These are phyloP conservation scores for Pangasius sanitwongsei DNA, from an alignment of 2,797 vertebrate genomes.

Conservation along the genomic window DNA sequence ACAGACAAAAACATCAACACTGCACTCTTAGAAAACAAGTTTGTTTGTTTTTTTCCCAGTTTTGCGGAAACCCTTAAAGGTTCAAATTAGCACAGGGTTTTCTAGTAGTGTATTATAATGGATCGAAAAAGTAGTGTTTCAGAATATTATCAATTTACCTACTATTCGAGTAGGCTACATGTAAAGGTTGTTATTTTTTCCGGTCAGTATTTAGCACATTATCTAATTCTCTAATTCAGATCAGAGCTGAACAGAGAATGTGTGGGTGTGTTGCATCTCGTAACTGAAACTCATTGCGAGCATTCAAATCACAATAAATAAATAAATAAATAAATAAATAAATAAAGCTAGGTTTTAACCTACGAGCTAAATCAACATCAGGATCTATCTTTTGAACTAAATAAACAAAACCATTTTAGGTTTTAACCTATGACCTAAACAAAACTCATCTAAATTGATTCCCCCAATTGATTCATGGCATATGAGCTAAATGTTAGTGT, in stretches of 20 bases:
- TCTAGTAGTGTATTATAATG: not conserved
- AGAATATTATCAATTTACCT: not conserved
- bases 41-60: not conserved
- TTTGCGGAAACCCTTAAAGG: not conserved
- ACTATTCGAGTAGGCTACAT: not conserved
- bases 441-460: not conserved
- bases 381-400: not conserved
- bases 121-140: not conserved
- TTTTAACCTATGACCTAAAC: not conserved
- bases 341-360: too few relatives aligned
- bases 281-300: not conserved
- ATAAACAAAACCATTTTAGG: not conserved
- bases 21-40: not conserved
- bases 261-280: not conserved
- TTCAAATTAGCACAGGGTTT: not conserved
- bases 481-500: not conserved
- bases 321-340: too few relatives aligned
- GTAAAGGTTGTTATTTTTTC: not conserved
- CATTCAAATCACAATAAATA: not conserved
- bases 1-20: not conserved
- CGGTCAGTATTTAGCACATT: not conserved
- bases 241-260: not conserved
- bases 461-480: not conserved
- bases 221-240: not conserved
- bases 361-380: too few relatives aligned